These are phyloP conservation scores for Andrena bicolor DNA, from an alignment of 2,888 invertebrate genomes.

Conservation along the genomic window DNA sequence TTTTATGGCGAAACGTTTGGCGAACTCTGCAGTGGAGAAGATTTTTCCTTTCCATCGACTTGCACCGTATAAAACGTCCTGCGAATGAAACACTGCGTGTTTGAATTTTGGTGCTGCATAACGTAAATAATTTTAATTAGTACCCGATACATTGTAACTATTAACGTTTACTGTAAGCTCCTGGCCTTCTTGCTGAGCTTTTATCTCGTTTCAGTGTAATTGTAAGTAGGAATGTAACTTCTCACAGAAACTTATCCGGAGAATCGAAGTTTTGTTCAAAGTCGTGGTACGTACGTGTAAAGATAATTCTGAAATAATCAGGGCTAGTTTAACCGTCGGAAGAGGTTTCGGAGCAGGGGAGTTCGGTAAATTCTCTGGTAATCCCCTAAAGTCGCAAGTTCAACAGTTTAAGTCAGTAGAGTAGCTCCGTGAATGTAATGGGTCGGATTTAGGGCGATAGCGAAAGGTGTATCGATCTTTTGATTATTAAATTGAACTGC, in stretches of 20 bases:
- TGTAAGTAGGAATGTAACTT: background rate
- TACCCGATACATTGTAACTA: background rate
- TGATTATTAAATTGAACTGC: slow-evolving; percentile 72
- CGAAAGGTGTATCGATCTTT: slow-evolving; percentile 72
- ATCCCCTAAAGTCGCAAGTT: slow-evolving; percentile 83
- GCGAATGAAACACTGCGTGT: too few relatives aligned
- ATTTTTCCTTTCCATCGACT: background rate
- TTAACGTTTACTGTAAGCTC: background rate
- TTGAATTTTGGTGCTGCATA: too few relatives aligned
- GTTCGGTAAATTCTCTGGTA: slow-evolving; percentile 77
- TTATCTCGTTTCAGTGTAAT: background rate
- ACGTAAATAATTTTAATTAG: background rate
- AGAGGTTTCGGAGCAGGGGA: slow-evolving; percentile 83
- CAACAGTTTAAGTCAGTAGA: slow-evolving; percentile 82
- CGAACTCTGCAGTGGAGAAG: slow-evolving; percentile 2
- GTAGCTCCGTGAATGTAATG: slow-evolving; percentile 74
- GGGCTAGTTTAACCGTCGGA: slow-evolving; percentile 73
- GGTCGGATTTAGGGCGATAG: slow-evolving; percentile 73
- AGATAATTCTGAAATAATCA: slow-evolving; percentile 75
- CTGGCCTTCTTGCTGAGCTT: background rate
- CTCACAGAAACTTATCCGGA: slow-evolving; percentile 4
- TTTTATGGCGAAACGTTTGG: slow-evolving; percentile 11
- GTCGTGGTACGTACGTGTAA: slow-evolving; percentile 28
- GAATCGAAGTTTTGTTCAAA: slow-evolving; percentile 25
- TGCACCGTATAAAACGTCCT: too few relatives aligned